Conservation (phyloP, 2,888 invertebrate species). For the Achlya flavicornis region DNA sequence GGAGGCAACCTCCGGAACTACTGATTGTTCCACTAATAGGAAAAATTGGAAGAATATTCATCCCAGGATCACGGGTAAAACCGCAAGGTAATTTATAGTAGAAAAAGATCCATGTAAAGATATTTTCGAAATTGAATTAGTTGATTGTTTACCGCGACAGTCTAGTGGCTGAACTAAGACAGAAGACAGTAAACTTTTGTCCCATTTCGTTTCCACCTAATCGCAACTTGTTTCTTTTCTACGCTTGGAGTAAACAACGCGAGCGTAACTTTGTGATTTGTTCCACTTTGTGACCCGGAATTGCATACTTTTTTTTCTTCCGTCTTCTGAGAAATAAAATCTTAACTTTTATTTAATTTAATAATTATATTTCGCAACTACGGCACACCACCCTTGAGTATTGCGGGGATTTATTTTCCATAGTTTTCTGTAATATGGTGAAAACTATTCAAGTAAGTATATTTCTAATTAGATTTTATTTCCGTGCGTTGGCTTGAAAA, state of each 20-base stretch:
- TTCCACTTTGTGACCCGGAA: constrained; percentile 35
- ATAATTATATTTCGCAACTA: no score
- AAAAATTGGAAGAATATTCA: no score
- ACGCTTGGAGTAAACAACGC: constrained; percentile 46
- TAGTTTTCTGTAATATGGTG: no score
- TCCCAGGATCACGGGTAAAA: no score
- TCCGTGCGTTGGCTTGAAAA: no score
- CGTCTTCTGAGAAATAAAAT: neutral
- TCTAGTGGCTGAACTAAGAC: constrained; percentile 17
- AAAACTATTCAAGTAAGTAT: no score
- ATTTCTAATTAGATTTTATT: no score
- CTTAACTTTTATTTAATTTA: neutral
- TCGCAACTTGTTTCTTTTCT: constrained; percentile 52
- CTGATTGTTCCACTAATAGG: no score
- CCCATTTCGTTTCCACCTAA: constrained; percentile 45
- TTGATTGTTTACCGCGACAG: constrained; percentile 39
- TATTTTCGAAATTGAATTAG: constrained; percentile 3
- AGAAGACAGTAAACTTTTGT: constrained; percentile 41
- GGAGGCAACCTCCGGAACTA: no score
- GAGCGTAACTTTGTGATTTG: constrained; percentile 34
- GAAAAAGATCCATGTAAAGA: neutral
- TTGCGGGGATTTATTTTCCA: no score
- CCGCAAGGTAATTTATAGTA: no score
- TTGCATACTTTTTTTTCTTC: constrained; percentile 15
- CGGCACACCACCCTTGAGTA: no score